These are phyloP conservation scores for Steinernema hermaphroditum DNA, from an alignment of 2,888 invertebrate species.

Conservation along the genomic window DNA sequence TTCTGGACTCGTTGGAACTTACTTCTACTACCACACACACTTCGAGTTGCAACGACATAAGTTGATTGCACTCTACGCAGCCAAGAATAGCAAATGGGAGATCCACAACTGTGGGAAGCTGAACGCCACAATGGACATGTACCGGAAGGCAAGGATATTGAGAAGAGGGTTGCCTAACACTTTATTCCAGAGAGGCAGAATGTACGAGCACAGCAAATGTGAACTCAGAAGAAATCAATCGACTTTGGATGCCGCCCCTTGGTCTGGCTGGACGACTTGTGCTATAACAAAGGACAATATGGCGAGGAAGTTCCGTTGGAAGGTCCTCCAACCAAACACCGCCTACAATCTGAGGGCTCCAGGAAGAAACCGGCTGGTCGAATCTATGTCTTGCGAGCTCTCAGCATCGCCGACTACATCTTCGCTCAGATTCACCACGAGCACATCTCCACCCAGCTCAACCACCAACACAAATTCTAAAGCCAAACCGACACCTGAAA, in stretches of 20 bases:
- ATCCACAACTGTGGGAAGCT: background rate
- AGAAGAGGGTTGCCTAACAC: too few relatives aligned
- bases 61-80: background rate
- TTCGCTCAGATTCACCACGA: too few relatives aligned
- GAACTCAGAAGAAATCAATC: background rate
- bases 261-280: background rate
- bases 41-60: background rate
- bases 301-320: background rate
- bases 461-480: too few relatives aligned
- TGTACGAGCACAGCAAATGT: constrained; percentile 4
- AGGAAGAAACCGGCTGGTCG: too few relatives aligned
- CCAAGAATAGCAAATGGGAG: background rate
- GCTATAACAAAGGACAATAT: background rate
- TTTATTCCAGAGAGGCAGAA: background rate
- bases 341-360: background rate
- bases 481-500: too few relatives aligned
- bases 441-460: too few relatives aligned
- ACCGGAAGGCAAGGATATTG: background rate
- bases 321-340: background rate
- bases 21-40: background rate
- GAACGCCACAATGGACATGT: constrained; percentile 1
- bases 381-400: too few relatives aligned
- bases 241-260: background rate
- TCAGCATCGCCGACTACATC: too few relatives aligned
- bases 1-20: background rate